Evolutionary conservation across 2,888 invertebrate species (phyloP).

Genomic region (Hypselothyrea guttata): DNA sequence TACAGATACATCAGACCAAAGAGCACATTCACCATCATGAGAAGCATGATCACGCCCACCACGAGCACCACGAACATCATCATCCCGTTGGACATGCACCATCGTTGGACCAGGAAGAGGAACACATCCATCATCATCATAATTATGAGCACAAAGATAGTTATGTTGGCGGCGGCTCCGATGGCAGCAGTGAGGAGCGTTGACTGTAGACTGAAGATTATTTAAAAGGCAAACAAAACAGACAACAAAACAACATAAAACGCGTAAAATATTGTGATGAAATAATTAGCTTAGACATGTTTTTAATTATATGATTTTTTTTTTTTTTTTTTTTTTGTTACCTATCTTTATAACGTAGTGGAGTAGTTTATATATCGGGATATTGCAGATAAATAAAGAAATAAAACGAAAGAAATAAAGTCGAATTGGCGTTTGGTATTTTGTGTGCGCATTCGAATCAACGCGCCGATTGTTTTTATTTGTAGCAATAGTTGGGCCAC

Average conservation of each 20-base stretch:
- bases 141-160: conserved; percentile 73
- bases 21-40: conserved; percentile 81
- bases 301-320: no score
- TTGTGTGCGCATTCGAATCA: conserved; percentile 5
- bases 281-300: conserved; percentile 29
- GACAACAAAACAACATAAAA: conserved; percentile 6
- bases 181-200: conserved; percentile 61
- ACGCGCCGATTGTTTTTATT: conserved; percentile 8
- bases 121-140: conserved; percentile 73
- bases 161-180: conserved; percentile 32
- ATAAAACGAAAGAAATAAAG: not conserved
- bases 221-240: conserved; percentile 20
- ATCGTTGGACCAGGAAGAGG: conserved; percentile 57
- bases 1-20: conserved; percentile 73
- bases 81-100: conserved; percentile 51
- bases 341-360: no score
- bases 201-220: conserved; percentile 58
- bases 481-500: conserved; percentile 13
- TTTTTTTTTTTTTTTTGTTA: no score
- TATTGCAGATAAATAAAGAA: conserved; percentile 26
- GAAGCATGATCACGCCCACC: conserved; percentile 62
- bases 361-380: conserved; percentile 21
- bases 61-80: conserved; percentile 62
- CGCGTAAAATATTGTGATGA: conserved; percentile 53
- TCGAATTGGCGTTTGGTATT: not conserved